Conservation (phyloP, 2,113 vertebrate species). For the Nibea coibor region DNA sequence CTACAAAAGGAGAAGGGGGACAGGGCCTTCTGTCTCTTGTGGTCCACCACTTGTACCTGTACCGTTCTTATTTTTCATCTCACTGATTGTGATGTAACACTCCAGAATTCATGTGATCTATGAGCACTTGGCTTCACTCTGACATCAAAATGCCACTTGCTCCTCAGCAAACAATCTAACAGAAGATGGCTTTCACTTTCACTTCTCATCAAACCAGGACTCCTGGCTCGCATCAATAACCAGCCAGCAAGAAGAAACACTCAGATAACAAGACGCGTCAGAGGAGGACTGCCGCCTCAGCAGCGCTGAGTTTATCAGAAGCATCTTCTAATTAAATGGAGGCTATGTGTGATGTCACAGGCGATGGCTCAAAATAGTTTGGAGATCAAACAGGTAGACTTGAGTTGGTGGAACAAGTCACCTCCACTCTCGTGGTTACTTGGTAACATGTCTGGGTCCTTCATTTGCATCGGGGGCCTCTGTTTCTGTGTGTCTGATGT, state of each 20-base stretch:
- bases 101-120: too few relatives aligned
- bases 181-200: slow-evolving; percentile 35
- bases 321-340: slow-evolving; percentile 20
- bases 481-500: slow-evolving; percentile 32
- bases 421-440: slow-evolving; percentile 43
- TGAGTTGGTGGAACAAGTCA: slow-evolving; percentile 50
- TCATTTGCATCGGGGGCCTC: slow-evolving; percentile 66
- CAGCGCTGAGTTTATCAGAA: background rate
- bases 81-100: too few relatives aligned
- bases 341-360: slow-evolving; percentile 6
- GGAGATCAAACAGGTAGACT: slow-evolving; percentile 39
- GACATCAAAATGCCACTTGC: slow-evolving; percentile 28
- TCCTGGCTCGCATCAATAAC: slow-evolving; percentile 4
- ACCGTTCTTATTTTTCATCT: too few relatives aligned
- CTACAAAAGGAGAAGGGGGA: too few relatives aligned
- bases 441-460: slow-evolving; percentile 65
- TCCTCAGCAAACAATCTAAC: background rate
- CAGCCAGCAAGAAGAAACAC: background rate
- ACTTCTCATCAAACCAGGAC: slow-evolving; percentile 23
- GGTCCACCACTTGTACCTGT: too few relatives aligned
- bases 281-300: background rate
- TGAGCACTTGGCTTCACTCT: background rate
- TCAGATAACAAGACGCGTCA: background rate
- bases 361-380: background rate
- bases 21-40: too few relatives aligned